Evolutionary conservation across 2,113 vertebrate genomes (phyloP), one percentile per base, ranked within the genome.

Genomic region (Lepus americanus): DNA sequence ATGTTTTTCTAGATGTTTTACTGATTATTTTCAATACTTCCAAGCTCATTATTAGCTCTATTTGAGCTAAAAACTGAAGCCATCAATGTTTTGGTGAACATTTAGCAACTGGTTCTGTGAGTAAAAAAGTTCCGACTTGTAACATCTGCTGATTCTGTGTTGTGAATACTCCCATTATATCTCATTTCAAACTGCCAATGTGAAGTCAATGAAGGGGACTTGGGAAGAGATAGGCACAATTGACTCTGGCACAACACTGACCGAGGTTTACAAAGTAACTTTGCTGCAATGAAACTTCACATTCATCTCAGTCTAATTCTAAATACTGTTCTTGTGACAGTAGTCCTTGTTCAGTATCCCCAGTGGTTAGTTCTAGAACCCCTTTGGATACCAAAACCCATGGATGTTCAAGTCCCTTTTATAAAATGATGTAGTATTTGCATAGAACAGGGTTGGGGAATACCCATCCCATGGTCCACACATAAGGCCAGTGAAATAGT

Each of bases 1-100:
- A 39, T 22, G 90, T 84, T 84, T 96, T 92, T 39, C 29, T 84
- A 49, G n/a, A 14, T 70, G 3, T 95, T 95, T 81, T 87, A 17
- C n/a, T 79, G 76, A 64, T 29, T 87, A 72, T 87, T 85, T 87
- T 36, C 69, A 79, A 87, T 94, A 78, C 73, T 90, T 90, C 69
- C 3, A 90, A 70, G n/a, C 20, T 0, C 29, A 1, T 94, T 94
- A 64, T 25, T 90, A 79, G 11, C 23, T 16, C 22, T 87, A 11
- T 76, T 92, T 90, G 61, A 90, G 61, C 84, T 80, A 33, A 59
- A 93, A 70, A 55, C 36, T 77, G 13, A 87, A 51, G 13, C 53
- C 5, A 39, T 5, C 78, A 31, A 63, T 53, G 16, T 92, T 16
- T 72, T 78, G 44, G 39, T 80, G 77, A 83, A n/a, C 64, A 25